A percentile compares a stretch with the other conserved stretches of the same genome.
phyloP scores from a whole-genome alignment of 2,797 vertebrate species.

The Phrynocephalus vlangalii region DNA sequence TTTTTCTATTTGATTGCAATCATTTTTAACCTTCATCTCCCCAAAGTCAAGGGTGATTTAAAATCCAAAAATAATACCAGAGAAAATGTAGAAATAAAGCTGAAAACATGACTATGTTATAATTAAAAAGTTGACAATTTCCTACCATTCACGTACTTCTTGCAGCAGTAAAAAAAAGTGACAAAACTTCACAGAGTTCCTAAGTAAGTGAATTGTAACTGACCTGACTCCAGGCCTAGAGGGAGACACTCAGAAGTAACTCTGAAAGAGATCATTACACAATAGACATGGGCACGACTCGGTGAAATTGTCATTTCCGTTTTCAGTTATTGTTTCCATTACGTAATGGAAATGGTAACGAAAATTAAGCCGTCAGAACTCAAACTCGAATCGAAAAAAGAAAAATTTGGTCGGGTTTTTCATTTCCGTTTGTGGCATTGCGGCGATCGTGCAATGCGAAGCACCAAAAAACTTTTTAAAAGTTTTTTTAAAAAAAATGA shows the following conservation, averaged over 20 bases:
- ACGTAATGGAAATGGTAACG: no score
- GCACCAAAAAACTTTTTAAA: no score
- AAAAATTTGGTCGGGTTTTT: no score
- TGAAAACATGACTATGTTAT: neutral
- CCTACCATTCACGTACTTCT: neutral
- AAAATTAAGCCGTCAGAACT: no score
- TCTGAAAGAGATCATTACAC: neutral
- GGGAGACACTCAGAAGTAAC: neutral
- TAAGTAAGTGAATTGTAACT: neutral
- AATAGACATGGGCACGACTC: no score
- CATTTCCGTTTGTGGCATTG: no score
- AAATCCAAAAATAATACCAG: neutral
- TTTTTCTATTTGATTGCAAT: neutral
- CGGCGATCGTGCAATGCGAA: no score
- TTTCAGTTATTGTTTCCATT: no score
- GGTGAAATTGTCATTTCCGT: no score
- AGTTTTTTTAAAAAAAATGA: no score
- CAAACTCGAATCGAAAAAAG: no score
- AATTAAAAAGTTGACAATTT: neutral
- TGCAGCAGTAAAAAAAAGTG: neutral
- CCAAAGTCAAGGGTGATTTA: neutral
- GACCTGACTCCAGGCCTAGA: neutral
- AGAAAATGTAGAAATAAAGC: neutral
- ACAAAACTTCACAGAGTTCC: no score
- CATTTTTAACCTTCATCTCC: neutral